Conservation (phyloP, 2,113 vertebrate genomes). For the Ondatra zibethicus region DNA sequence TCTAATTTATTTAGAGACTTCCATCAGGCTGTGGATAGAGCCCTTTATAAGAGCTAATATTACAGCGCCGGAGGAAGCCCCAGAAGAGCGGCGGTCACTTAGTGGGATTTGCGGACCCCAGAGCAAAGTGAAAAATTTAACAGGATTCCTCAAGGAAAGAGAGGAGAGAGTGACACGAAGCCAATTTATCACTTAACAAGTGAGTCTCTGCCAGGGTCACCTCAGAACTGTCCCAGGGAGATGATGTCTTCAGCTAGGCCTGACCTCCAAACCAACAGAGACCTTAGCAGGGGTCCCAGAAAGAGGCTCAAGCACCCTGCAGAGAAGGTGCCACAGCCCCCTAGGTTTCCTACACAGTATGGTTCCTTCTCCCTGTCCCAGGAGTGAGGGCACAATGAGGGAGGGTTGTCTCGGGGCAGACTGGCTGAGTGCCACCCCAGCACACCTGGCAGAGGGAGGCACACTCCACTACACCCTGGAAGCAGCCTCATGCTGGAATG, state of each 20-base stretch:
- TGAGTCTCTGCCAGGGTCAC: background rate
- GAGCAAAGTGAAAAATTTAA: constrained; percentile 35
- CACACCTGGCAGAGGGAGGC: background rate
- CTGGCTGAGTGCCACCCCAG: no score
- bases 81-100: background rate
- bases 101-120: background rate
- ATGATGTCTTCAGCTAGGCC: background rate
- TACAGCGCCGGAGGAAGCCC: background rate
- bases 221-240: background rate
- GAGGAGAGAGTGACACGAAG: background rate
- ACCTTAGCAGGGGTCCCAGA: background rate
- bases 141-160: background rate
- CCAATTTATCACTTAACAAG: background rate
- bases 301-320: background rate
- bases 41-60: constrained; percentile 45
- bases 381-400: background rate
- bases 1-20: constrained; percentile 69
- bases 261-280: fast-evolving
- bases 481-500: fast-evolving
- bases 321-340: no score
- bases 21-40: constrained; percentile 42
- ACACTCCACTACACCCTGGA: no score
- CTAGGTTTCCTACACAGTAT: background rate
- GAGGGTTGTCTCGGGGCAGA: background rate
- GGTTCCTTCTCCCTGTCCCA: background rate